Conservation (phyloP, 2,888 invertebrate genomes). For the Steinernema carpocapsae region DNA sequence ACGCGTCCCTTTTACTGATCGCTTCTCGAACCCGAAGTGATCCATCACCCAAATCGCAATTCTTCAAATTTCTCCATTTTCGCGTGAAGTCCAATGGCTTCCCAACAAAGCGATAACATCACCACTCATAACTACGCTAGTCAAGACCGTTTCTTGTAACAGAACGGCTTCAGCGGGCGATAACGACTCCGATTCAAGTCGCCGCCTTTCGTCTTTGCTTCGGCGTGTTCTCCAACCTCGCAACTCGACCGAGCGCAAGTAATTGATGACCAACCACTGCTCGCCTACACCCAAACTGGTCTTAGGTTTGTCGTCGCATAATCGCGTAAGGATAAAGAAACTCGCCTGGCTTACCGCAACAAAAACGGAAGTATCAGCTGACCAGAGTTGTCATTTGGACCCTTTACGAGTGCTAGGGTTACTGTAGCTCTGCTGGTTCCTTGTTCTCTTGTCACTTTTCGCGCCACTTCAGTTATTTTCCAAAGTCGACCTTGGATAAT, state of each 20-base stretch:
- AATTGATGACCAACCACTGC: conserved; percentile 12
- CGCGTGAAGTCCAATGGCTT: background rate
- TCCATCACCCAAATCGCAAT: background rate
- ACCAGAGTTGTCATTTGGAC: background rate
- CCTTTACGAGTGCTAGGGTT: too few species aligned
- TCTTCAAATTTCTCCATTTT: conserved; percentile 4
- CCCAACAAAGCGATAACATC: background rate
- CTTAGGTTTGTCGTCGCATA: background rate
- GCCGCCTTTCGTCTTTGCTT: conserved; percentile 2
- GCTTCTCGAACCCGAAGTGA: background rate
- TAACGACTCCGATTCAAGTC: conserved; percentile 21
- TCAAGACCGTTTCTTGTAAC: conserved; percentile 20
- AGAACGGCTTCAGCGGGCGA: background rate
- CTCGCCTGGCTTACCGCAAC: conserved; percentile 13
- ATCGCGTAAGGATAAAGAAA: conserved; percentile 1
- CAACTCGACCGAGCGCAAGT: conserved; percentile 6
- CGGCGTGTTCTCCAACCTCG: background rate
- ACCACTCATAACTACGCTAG: background rate
- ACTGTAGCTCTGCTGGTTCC: background rate
- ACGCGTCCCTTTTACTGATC: background rate
- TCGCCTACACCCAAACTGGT: background rate
- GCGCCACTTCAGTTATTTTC: background rate
- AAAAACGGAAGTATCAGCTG: conserved; percentile 29
- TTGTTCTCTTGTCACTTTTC: background rate
- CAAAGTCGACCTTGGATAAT: conserved; percentile 16